Percentiles rank a stretch among this genome's conserved stretches.
These are phyloP conservation scores for Erebia palarica DNA, from an alignment of 2,888 invertebrate species.

Conservation along the genomic window DNA sequence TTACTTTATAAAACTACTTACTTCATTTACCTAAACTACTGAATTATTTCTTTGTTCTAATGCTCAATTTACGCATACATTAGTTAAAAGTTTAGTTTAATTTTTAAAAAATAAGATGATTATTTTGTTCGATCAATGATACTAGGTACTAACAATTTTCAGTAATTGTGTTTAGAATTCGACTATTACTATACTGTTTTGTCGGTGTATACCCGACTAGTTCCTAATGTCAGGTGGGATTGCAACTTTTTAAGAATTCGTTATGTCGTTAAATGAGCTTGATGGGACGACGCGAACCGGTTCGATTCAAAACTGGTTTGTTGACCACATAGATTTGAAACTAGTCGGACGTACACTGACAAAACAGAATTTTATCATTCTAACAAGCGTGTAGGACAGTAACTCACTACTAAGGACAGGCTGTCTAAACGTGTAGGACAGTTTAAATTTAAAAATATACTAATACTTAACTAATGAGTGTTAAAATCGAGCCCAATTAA, in stretches of 20 bases:
- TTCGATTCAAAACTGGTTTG: no score
- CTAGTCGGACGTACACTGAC: neutral
- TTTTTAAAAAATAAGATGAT: neutral
- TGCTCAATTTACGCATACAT: neutral
- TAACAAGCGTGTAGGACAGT: no score
- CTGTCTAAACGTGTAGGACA: neutral
- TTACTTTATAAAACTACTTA: neutral
- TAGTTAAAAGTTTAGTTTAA: neutral
- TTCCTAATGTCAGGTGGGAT: neutral
- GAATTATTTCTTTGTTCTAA: neutral
- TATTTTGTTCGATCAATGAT: neutral
- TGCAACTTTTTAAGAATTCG: neutral
- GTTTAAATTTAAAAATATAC: neutral
- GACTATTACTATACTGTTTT: neutral
- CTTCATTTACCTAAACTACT: slow-evolving; percentile 2
- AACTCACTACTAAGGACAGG: neutral
- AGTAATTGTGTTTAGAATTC: neutral
- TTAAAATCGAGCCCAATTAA: neutral
- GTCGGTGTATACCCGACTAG: neutral
- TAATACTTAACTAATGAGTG: neutral
- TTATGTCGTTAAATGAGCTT: no score
- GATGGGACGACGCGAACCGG: no score
- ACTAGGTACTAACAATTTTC: neutral
- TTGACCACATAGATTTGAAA: neutral
- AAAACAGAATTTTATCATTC: no score